phyloP scores from a whole-genome alignment of 1,140 invertebrate genomes.

The Drosophila littoralis region DNA sequence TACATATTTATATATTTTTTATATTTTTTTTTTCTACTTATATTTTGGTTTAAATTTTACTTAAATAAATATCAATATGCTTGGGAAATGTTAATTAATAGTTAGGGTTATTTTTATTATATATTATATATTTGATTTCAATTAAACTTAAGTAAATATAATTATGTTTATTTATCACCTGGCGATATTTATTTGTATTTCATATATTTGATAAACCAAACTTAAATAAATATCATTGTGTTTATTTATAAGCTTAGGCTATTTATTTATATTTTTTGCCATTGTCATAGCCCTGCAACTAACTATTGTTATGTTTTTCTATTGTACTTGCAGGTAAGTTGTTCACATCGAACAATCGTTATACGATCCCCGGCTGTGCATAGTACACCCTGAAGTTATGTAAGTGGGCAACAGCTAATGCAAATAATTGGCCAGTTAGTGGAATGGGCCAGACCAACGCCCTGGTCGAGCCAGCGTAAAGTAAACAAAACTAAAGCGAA shows the following conservation, averaged over 20 bases:
- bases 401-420: constrained; percentile 61
- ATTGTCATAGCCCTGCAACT: constrained; percentile 28
- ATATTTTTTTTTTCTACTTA: background rate
- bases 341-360: constrained; percentile 12
- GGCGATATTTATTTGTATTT: too few species aligned
- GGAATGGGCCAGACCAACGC: constrained; percentile 57
- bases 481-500: constrained; percentile 36
- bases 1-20: background rate
- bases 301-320: constrained; percentile 25
- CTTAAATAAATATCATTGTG: background rate
- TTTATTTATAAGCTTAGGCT: background rate
- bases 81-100: background rate
- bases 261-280: constrained; percentile 1
- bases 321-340: constrained; percentile 68
- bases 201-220: background rate
- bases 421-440: constrained; percentile 75
- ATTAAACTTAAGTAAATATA: too few species aligned
- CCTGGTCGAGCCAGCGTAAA: constrained; percentile 38
- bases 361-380: constrained; percentile 2
- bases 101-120: too few species aligned
- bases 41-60: background rate
- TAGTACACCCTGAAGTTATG: constrained; percentile 42
- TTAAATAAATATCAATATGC: background rate
- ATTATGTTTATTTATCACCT: too few species aligned
- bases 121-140: too few species aligned